Evolutionary conservation across 2,113 vertebrate species (phyloP).

Genomic region (Ramphastos sulfuratus): DNA sequence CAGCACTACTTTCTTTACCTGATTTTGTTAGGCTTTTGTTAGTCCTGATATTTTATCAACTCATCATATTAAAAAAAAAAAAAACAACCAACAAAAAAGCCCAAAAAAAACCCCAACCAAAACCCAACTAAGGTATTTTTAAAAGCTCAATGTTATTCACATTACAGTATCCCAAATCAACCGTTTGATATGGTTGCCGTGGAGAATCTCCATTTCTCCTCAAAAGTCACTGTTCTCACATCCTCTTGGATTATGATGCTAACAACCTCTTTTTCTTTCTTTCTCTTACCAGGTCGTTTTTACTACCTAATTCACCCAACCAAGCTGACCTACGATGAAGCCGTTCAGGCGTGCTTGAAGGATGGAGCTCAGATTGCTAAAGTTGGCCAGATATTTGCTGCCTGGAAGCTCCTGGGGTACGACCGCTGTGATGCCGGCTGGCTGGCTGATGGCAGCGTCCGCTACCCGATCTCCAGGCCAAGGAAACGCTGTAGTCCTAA

Average conservation of each 20-base stretch:
- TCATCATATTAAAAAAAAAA: background rate
- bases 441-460: conserved; percentile 94
- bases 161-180: background rate
- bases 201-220: background rate
- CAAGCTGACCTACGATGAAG: conserved; percentile 87
- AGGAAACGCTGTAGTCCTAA: conserved; percentile 93
- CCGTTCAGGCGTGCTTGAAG: conserved; percentile 84
- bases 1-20: fast-evolving
- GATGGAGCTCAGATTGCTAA: conserved; percentile 90
- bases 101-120: too few relatives aligned
- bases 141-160: fast-evolving
- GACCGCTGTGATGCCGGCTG: conserved; percentile 96
- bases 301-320: conserved; percentile 91
- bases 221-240: fast-evolving
- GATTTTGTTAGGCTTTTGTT: background rate
- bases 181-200: background rate
- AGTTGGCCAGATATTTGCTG: conserved; percentile 91
- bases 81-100: too few relatives aligned
- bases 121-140: background rate
- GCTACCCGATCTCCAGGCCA: conserved; percentile 92
- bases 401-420: conserved; percentile 91
- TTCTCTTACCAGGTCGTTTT: conserved; percentile 77
- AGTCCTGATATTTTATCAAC: background rate
- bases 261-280: background rate
- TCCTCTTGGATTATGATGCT: fast-evolving